Base-by-base conservation (phyloP, 2,797 vertebrate genomes). In the Distichodus sexfasciatus region DNA sequence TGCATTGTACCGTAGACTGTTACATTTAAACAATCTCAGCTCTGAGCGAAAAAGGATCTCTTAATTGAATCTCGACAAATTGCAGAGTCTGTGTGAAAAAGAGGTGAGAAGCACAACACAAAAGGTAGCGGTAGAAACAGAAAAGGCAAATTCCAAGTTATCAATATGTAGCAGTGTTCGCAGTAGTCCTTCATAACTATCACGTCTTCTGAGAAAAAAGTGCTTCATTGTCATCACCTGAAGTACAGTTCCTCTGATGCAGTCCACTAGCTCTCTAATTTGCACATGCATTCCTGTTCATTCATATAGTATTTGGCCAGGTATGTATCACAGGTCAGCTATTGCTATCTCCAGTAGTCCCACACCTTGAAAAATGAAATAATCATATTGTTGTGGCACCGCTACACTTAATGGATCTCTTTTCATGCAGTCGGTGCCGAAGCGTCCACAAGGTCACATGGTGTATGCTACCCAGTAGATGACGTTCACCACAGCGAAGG, bases 381-480 rank as follows among this genome's bases (percentile, higher is more conserved):
- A 14, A 46, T 28, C 29, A 10, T 33, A 41, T 48, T 24, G 7
- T 69, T 28, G 26, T 58, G 36, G 38, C 9, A 21, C 17, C 50
- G 66, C 63, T 77, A 65, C 70, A 76, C 21, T 59, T 54, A 41
- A 36, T n/a, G 50, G 61, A 43, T 58, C 66, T 84, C 83, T 84
- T 66, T 82, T 83, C 85, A 87, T 80, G 61, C 76, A 59, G 67
- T 69, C 77, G 51, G 65, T 70, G 71, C 57, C 4, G 0, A 46
- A 69, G 53, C 41, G 57, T 60, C 43, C 14, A 2, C 3, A 29
- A 38, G n/a, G 47, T 95, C 83, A 98, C 94, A 98, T 95, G 59
- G 96, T 93, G 57, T 99, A 99, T 0, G 94, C 96, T 1, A 98
- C 94, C 97, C 97, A 99, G 86, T 99, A 99, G 86, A 99, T 94